These are phyloP conservation scores for Micrasema minimum DNA, from an alignment of 1,140 invertebrate genomes.

Conservation along the genomic window DNA sequence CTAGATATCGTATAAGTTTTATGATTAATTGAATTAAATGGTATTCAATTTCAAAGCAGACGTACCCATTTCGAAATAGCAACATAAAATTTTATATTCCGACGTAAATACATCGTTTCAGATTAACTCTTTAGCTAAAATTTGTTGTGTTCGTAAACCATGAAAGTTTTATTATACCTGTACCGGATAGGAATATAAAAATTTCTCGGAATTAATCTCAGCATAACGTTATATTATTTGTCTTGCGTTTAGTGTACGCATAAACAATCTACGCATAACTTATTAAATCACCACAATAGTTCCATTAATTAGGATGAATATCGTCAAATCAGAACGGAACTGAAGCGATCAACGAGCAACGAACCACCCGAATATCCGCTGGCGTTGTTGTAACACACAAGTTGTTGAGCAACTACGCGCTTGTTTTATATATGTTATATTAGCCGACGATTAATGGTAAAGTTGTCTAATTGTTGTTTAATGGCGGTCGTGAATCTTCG, in stretches of 20 bases:
- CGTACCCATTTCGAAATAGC: too few relatives aligned
- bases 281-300: constrained; percentile 29
- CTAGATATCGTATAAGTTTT: too few relatives aligned
- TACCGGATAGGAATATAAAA: background rate
- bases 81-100: too few relatives aligned
- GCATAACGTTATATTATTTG: background rate
- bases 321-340: constrained; percentile 30
- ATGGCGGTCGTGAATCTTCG: background rate
- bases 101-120: too few relatives aligned
- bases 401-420: background rate
- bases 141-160: constrained; percentile 1
- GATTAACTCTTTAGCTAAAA: too few relatives aligned
- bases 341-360: too few relatives aligned
- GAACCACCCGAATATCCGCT: constrained; percentile 21
- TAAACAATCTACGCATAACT: constrained; percentile 21
- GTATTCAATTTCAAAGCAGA: too few relatives aligned
- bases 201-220: constrained; percentile 11
- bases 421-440: constrained; percentile 3
- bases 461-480: constrained; percentile 3
- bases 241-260: background rate
- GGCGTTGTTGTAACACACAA: background rate
- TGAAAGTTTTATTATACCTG: constrained; percentile 27
- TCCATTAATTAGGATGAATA: constrained; percentile 14
- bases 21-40: too few relatives aligned
- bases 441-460: background rate